These are phyloP conservation scores for Acropora tenuis DNA, from an alignment of 64 coral and sea anemone species.

Conservation along the genomic window DNA sequence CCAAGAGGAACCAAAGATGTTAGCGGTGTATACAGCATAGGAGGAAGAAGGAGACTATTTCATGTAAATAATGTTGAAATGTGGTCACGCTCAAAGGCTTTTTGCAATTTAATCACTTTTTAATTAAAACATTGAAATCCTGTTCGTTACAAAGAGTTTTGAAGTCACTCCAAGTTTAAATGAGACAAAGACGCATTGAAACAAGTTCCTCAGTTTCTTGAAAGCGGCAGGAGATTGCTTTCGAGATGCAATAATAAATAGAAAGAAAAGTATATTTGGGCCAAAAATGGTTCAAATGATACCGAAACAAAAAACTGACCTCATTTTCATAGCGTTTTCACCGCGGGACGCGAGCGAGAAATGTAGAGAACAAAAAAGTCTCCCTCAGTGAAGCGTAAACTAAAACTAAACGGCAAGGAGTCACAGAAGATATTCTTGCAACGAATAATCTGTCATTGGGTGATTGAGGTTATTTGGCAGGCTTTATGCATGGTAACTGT, in stretches of 20 bases:
- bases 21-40: background rate
- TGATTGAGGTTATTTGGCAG: background rate
- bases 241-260: background rate
- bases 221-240: background rate
- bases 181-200: background rate
- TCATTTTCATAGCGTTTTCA: background rate
- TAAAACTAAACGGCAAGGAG: background rate
- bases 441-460: background rate
- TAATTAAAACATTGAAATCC: background rate
- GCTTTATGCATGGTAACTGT: slow-evolving; percentile 2
- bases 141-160: background rate
- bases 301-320: slow-evolving; percentile 1
- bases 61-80: slow-evolving; percentile 7
- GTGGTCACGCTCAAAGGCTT: background rate
- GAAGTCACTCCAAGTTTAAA: background rate
- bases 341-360: background rate
- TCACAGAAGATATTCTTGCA: background rate
- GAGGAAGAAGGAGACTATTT: background rate
- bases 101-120: background rate
- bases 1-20: background rate
- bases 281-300: background rate
- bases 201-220: background rate
- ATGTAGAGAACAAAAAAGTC: background rate
- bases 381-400: background rate
- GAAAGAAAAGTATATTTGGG: background rate